phyloP scores from a whole-genome alignment of 2,888 invertebrate species.

The Stenchaetothrips biformis region DNA sequence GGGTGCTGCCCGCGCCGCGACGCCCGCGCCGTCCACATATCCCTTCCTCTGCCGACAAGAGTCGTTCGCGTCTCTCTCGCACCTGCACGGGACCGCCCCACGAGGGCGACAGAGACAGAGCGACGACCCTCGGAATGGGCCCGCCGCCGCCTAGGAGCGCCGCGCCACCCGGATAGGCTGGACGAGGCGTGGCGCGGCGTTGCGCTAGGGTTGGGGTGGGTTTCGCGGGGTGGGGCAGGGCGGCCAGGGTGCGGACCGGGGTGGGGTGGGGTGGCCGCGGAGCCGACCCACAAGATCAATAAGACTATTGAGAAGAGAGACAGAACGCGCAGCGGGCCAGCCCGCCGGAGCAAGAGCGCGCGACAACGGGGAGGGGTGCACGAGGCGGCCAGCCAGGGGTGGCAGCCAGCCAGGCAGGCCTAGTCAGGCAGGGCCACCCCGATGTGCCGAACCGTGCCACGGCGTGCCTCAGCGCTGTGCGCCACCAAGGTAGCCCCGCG shows the following conservation, averaged over 20 bases:
- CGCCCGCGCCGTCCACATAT: too few relatives aligned
- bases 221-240: background rate
- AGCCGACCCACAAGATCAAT: slow-evolving; percentile 17
- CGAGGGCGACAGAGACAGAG: too few relatives aligned
- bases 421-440: background rate
- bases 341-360: background rate
- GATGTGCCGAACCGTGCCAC: too few relatives aligned
- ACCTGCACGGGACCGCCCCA: too few relatives aligned
- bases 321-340: background rate
- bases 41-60: too few relatives aligned
- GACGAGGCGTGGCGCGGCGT: background rate
- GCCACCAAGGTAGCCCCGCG: too few relatives aligned
- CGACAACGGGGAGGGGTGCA: background rate
- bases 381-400: background rate
- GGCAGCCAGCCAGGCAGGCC: background rate
- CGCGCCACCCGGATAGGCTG: background rate
- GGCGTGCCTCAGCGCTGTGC: too few relatives aligned
- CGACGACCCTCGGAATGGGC: too few relatives aligned
- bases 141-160: too few relatives aligned
- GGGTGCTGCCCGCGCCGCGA: too few relatives aligned
- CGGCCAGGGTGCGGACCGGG: background rate
- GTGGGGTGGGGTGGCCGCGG: background rate
- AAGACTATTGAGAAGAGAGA: slow-evolving; percentile 21
- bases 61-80: too few relatives aligned
- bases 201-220: background rate